Base-by-base conservation (phyloP, 2,113 vertebrate genomes). In the Argyrosomus japonicus region DNA sequence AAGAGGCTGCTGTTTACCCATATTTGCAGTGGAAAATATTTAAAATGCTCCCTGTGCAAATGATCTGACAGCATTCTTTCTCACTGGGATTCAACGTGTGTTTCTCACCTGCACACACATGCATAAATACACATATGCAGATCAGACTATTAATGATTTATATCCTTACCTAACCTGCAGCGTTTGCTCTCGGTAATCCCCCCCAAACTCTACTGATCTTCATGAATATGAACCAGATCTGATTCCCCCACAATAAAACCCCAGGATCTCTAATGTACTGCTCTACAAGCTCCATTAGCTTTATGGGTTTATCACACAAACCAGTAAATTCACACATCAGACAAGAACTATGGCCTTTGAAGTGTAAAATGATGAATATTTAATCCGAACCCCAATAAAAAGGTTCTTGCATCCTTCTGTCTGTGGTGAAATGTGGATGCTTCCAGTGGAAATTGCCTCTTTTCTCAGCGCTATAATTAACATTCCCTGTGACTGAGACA, bases 361-460 rank as follows among this genome's bases (percentile, higher is more conserved):
- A 89, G 57, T 86, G 78, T 75, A 87, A 79, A 87, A 75, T n/a
- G 29, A 80, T 90, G 82, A 83, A 87, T 91, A 83, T 87, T 84
- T 86, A 43, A 88, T 81, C 60, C 43, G 48, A 45, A 40, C 17
- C 21, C 48, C n/a, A 68, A 45, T 78, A 74, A 79, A 79, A 75
- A 79, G 50, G 32, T 78, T 87, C 83, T 32, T 67, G 73, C 70
- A 56, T 74, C 64, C 64, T 0, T 40, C n/a, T 64, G 54, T 51
- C 45, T 69, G 25, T 61, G 54, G 11, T 83, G 43, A 74, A 78
- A 72, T 47, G 19, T 74, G 47, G 48, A 85, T 25, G 32, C 65
- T 70, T 86, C 48, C 14, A 85, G 25, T 70, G 51, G 56, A 82
- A 77, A 62, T 63, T 48, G 14, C 36, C n/a, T 81, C 68, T 76